These are phyloP conservation scores for Glaucomys volans DNA, from an alignment of 2,113 vertebrate genomes.

Conservation along the genomic window DNA sequence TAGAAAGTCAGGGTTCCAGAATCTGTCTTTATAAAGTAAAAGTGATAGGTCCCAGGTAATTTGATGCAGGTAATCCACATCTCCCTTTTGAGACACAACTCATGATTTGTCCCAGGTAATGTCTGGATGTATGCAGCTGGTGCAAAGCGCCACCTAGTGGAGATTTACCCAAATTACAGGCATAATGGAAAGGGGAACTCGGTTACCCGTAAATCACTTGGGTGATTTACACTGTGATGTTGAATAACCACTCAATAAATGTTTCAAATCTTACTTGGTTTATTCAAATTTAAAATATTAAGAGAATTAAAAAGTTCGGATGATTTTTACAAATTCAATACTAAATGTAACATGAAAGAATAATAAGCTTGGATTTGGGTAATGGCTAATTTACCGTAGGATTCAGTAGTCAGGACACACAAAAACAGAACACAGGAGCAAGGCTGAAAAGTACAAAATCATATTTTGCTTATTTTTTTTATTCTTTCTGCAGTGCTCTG, in stretches of 20 bases:
- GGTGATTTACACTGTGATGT: not conserved
- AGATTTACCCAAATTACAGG: conserved; percentile 40
- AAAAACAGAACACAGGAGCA: not conserved
- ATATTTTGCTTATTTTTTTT: not conserved
- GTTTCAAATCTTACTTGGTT: conserved; percentile 22
- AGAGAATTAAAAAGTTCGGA: not conserved
- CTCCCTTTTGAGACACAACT: conserved; percentile 16
- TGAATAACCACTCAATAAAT: conserved; percentile 30
- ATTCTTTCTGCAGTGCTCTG: not conserved
- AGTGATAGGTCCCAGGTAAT: not conserved
- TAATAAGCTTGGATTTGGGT: not conserved
- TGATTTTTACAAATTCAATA: conserved; percentile 22
- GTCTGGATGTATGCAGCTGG: not conserved
- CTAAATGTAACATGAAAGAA: not conserved
- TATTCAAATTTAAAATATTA: conserved; percentile 44
- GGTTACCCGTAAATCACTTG: too few species aligned
- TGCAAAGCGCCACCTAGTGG: conserved; percentile 36
- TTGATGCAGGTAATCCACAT: conserved; percentile 12
- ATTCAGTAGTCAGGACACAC: not conserved
- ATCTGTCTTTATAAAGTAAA: conserved; percentile 5
- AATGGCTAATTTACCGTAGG: not conserved
- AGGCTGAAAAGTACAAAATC: not conserved
- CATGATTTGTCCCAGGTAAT: not conserved
- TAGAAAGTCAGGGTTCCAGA: not conserved
- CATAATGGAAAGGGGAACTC: not conserved